phyloP scores from a whole-genome alignment of 2,797 vertebrate genomes.

The Anguilla anguilla region DNA sequence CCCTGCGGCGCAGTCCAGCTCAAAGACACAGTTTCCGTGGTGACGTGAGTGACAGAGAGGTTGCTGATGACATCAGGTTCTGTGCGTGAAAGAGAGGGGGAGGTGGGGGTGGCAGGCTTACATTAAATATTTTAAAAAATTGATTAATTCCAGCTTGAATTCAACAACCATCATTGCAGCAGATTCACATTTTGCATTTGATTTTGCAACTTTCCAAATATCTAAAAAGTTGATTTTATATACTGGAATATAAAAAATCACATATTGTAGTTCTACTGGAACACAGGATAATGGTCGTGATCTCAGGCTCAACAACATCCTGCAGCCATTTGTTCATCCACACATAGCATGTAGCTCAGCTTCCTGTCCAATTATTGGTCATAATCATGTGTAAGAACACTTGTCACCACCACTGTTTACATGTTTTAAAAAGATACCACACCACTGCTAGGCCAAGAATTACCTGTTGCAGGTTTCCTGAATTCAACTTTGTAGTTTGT shows the following conservation, averaged over 20 bases:
- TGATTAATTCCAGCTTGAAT: no score
- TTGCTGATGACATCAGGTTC: conserved; percentile 19
- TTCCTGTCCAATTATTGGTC: neutral
- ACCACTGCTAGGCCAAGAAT: neutral
- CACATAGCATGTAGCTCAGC: neutral
- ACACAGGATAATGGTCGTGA: neutral
- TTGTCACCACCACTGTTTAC: neutral
- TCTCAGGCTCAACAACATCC: neutral
- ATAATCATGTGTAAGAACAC: neutral
- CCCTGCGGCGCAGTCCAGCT: conserved; percentile 16
- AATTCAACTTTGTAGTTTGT: neutral
- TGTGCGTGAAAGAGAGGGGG: conserved; percentile 14
- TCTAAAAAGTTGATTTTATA: neutral
- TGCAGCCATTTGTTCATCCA: neutral
- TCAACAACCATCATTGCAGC: no score
- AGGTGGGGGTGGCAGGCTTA: neutral
- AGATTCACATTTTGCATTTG: neutral
- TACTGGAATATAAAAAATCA: neutral
- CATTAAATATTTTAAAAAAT: neutral
- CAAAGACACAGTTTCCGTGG: conserved; percentile 27
- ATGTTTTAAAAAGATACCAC: neutral
- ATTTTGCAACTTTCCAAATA: neutral
- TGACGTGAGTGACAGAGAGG: conserved; percentile 15
- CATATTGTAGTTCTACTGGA: neutral
- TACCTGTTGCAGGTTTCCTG: neutral